Conservation (phyloP, 1,140 invertebrate genomes). For the Argopecten irradians region DNA sequence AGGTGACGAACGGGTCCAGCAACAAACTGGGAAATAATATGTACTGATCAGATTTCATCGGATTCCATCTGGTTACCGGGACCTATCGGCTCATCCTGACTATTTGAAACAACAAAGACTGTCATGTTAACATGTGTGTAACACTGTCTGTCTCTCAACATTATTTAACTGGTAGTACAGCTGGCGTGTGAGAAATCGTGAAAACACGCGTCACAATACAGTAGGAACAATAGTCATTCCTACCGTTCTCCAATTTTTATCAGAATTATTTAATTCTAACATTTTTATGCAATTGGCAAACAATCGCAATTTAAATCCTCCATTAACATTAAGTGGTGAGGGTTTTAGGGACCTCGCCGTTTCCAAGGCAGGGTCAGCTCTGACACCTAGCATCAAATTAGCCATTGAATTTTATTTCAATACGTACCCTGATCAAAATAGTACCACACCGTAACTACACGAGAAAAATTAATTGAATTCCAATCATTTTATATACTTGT, state of each 20-base stretch:
- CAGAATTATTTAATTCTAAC: background rate
- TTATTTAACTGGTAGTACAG: too few species aligned
- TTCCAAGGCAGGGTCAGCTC: too few species aligned
- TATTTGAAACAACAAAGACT: background rate
- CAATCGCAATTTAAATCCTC: background rate
- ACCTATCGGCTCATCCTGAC: background rate
- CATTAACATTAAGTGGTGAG: too few species aligned
- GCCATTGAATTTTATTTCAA: too few species aligned
- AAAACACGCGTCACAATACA: too few species aligned
- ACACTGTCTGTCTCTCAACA: background rate
- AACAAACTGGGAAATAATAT: background rate
- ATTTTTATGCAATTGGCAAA: background rate
- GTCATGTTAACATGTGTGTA: background rate
- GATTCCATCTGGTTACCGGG: slow-evolving; percentile 13
- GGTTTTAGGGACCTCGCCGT: too few species aligned
- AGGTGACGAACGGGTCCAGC: background rate
- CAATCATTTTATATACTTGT: too few species aligned
- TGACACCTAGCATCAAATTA: too few species aligned
- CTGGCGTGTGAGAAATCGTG: too few species aligned
- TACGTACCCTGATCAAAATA: too few species aligned
- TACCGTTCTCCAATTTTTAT: background rate
- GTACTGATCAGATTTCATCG: background rate
- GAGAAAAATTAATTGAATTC: too few species aligned
- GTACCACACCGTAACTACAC: too few species aligned
- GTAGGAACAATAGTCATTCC: background rate